Conservation (phyloP, 2,797 vertebrate genomes). For the Poecile montanus region DNA sequence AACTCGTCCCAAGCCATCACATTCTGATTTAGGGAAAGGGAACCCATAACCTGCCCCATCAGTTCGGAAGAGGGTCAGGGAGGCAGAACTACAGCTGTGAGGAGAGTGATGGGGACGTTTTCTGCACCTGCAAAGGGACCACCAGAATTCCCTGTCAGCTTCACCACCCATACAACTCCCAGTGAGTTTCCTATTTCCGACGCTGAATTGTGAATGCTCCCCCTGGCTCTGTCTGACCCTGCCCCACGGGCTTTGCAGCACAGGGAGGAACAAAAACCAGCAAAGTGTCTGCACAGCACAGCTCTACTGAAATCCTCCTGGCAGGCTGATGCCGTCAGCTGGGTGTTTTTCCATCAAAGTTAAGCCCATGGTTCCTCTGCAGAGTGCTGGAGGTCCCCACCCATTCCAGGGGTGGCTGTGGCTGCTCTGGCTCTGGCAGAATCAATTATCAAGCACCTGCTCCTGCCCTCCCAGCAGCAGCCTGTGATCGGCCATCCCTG, state of each 20-base stretch:
- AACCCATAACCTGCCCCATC: background rate
- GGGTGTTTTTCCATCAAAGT: background rate
- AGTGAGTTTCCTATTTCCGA: background rate
- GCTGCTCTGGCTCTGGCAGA: background rate
- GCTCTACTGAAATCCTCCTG: background rate
- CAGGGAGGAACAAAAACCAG: background rate
- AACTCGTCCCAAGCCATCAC: background rate
- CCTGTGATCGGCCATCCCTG: background rate
- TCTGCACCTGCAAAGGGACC: background rate
- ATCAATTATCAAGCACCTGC: background rate
- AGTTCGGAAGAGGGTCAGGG: background rate
- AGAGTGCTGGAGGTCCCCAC: background rate
- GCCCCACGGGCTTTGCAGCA: background rate
- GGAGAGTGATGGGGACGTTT: background rate
- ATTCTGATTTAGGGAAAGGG: background rate
- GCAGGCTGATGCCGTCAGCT: background rate
- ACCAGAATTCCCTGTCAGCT: background rate
- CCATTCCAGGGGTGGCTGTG: background rate
- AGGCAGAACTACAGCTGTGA: background rate
- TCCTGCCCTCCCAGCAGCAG: background rate
- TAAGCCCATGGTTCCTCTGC: background rate
- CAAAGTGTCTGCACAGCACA: background rate
- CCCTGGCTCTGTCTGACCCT: accelerated
- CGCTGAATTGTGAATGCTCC: background rate
- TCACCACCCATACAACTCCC: background rate